These are phyloP conservation scores for Amphipyra berbera DNA, from an alignment of 2,888 invertebrate genomes.

Conservation along the genomic window DNA sequence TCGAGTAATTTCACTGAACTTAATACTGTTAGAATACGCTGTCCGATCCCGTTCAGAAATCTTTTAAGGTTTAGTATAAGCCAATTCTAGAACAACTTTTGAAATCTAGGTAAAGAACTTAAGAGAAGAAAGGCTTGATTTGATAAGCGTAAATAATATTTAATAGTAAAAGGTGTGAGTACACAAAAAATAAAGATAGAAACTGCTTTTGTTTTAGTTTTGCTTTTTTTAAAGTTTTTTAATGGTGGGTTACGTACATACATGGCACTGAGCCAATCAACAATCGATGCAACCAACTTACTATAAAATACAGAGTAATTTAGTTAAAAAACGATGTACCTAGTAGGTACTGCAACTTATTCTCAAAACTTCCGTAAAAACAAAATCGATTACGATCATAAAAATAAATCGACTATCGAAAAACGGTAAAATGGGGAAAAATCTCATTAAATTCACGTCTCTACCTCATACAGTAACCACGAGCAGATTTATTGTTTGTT, in stretches of 20 bases:
- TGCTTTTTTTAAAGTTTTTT: too few relatives aligned
- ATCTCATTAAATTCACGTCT: slow-evolving; percentile 18
- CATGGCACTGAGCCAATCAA: too few relatives aligned
- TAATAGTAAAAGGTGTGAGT: too few relatives aligned
- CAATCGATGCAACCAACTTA: too few relatives aligned
- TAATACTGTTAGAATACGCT: slow-evolving; percentile 30
- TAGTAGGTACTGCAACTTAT: too few relatives aligned
- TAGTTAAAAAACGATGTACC: too few relatives aligned
- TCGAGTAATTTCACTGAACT: slow-evolving; percentile 31
- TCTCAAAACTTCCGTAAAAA: neutral
- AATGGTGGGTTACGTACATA: too few relatives aligned
- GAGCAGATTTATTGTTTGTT: slow-evolving; percentile 49
- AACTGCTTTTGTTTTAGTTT: too few relatives aligned
- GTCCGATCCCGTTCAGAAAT: slow-evolving; percentile 22
- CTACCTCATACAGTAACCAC: slow-evolving; percentile 21
- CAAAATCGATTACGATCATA: neutral
- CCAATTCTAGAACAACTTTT: slow-evolving; percentile 17
- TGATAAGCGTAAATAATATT: too few relatives aligned
- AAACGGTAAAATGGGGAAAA: neutral
- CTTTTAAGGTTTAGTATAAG: slow-evolving; percentile 20
- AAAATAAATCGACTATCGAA: slow-evolving; percentile 1
- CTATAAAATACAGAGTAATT: too few relatives aligned
- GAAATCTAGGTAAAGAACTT: neutral
- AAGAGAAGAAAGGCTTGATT: too few relatives aligned
- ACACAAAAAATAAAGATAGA: too few relatives aligned